Evolutionary conservation across 2,113 vertebrate genomes (phyloP), one percentile per base, ranked within the genome.

Genomic region (Salvator merianae): DNA sequence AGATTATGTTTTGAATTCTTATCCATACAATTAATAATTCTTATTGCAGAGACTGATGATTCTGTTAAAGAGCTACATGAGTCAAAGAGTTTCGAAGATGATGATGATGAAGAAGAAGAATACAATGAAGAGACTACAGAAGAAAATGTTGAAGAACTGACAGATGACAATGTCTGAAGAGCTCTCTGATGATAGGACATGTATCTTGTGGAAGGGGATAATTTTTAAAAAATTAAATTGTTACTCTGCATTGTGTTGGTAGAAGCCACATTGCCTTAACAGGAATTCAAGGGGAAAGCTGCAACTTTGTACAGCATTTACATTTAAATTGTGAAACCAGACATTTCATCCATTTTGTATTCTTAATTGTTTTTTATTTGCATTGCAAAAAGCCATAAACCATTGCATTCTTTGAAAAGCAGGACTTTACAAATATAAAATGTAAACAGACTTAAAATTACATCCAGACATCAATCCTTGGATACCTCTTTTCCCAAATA

Each of bases 61-160:
- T 53, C 16, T 36, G 47, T 38, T 40, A 7, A 4, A 24, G 81
- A 63, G 1, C 50, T 47, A 63, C 34, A 43, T 72, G 50, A 59
- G 53, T 30, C 12, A 47, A 69, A 38, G 73, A 82, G 40, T 43
- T 12, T n/a, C 1, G 74, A 82, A 73, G 74, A 71, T 53, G 55
- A 59, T 2, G 55, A 59, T 1, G 55, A 59, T 18, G 55, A 59
- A 2, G 74, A 82, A 73, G 74, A 71, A 66, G 73, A 43, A 81
- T 74, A 85, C 55, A 13, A 22, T 9, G 34, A 85, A 53, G 74
- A 34, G 28, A 4, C 1, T 13, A 38, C 16, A 3, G 22, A 26
- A 30, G 73, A 79, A 36, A 74, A 78, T 53, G 65, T 38, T 77
- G 70, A 85, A 79, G 91, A 88, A 22, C 2, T 13, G 36, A 5